Evolutionary conservation across 2,797 vertebrate species (phyloP).

Genomic region (Prionace glauca): DNA sequence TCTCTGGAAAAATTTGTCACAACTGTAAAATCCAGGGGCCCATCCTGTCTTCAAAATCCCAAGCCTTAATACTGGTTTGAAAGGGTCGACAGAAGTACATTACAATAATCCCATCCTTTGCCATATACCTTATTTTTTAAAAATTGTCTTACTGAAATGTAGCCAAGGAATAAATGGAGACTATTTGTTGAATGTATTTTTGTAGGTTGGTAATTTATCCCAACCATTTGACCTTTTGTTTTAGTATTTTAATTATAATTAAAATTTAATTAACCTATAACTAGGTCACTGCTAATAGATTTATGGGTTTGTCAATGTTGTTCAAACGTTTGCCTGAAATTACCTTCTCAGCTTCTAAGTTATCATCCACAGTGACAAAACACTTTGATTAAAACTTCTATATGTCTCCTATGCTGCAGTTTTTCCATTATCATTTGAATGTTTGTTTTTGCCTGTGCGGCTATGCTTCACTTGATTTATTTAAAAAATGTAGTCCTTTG

Average conservation of each 20-base stretch:
- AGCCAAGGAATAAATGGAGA: neutral
- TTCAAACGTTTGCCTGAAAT: neutral
- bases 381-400: neutral
- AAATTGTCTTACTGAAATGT: neutral
- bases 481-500: neutral
- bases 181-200: neutral
- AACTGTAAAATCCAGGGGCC: neutral
- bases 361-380: neutral
- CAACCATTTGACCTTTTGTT: neutral
- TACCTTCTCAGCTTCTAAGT: neutral
- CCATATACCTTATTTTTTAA: neutral
- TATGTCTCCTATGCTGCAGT: neutral
- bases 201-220: neutral
- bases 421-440: neutral
- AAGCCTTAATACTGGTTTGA: neutral
- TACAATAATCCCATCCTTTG: neutral
- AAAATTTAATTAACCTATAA: neutral
- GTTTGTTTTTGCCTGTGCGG: neutral
- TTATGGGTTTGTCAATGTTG: neutral
- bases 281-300: neutral
- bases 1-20: neutral
- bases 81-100: neutral
- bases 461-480: neutral
- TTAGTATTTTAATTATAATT: neutral
- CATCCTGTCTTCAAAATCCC: neutral